Conservation (phyloP, 2,113 vertebrate genomes). For the Cariama cristata region DNA sequence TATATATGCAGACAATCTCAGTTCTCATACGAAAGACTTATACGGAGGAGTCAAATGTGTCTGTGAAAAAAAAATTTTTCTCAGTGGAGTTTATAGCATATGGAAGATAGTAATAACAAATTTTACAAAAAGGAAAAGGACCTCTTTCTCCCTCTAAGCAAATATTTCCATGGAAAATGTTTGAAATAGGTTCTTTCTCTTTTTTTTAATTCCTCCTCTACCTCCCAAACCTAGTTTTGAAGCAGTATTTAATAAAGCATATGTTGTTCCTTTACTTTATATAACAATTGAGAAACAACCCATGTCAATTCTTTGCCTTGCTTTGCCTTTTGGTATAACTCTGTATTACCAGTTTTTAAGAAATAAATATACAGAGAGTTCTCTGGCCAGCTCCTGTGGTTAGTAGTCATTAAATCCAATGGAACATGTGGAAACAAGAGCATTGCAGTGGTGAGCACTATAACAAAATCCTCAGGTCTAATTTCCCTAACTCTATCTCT, state of each 20-base stretch:
- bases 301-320: not conserved
- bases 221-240: not conserved
- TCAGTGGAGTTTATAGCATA: accelerated
- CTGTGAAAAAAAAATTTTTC: not conserved
- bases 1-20: not conserved
- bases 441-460: not conserved
- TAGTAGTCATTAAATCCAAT: not conserved
- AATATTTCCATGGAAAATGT: not conserved
- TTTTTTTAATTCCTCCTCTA: not conserved
- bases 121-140: not conserved
- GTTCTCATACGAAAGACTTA: not conserved
- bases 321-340: not conserved
- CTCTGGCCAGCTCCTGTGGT: not conserved
- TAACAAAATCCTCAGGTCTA: not conserved
- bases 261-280: not conserved
- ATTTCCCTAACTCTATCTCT: not conserved
- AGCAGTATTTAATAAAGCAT: not conserved
- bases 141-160: not conserved
- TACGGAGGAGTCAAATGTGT: not conserved
- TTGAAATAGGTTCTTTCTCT: not conserved
- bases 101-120: not conserved
- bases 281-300: not conserved
- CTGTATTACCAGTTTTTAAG: not conserved
- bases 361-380: not conserved
- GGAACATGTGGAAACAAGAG: not conserved